Evolutionary conservation across 1,140 invertebrate species (phyloP).

Genomic region (Diachasmimorpha longicaudata): DNA sequence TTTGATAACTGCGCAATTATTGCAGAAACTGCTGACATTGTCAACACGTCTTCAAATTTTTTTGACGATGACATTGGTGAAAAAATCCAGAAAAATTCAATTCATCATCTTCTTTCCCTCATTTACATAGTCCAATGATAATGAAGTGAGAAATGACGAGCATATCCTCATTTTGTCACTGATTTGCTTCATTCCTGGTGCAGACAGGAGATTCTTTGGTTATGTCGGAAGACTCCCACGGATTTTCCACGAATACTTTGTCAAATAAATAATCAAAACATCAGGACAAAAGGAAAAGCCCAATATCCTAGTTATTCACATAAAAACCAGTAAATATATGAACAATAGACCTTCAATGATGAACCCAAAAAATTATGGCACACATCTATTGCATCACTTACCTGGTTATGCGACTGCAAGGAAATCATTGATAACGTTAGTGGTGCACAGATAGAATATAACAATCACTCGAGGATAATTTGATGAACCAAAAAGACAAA

Average conservation of each 20-base stretch:
- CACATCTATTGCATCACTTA: conserved; percentile 34
- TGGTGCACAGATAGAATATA: not conserved
- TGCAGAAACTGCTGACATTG: too few relatives aligned
- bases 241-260: not conserved
- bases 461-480: not conserved
- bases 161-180: too few relatives aligned
- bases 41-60: too few relatives aligned
- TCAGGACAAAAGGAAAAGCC: not conserved
- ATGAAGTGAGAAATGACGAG: too few relatives aligned
- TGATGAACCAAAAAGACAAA: not conserved
- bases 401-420: conserved; percentile 60
- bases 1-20: too few relatives aligned
- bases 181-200: too few relatives aligned
- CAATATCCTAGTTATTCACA: not conserved
- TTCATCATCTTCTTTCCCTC: too few relatives aligned
- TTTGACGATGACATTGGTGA: too few relatives aligned
- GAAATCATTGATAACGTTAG: conserved; percentile 50
- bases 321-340: not conserved
- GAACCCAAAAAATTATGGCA: conserved; percentile 19
- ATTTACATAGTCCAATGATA: too few relatives aligned
- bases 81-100: too few relatives aligned
- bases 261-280: not conserved
- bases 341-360: not conserved
- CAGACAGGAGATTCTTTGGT: conserved; percentile 1
- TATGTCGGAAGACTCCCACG: not conserved